A percentile compares a stretch with the other conserved stretches of the same genome.
Evolutionary conservation across 1,140 invertebrate species (phyloP).

Genomic region (Calephelis nemesis): DNA sequence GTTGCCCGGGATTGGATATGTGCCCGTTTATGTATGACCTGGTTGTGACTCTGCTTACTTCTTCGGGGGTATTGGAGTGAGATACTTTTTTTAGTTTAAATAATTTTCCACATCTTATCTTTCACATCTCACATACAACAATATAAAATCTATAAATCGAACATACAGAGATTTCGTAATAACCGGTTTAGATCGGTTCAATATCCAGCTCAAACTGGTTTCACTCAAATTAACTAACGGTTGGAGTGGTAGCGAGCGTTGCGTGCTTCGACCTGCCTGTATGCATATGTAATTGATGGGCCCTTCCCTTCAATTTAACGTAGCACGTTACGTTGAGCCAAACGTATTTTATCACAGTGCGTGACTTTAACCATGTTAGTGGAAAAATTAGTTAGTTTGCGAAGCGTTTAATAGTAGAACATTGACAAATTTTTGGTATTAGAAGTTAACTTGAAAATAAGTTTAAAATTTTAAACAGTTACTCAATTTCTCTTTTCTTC

Average conservation of each 20-base stretch:
- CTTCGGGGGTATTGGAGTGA: too few relatives aligned
- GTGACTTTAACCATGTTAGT: conserved; percentile 17
- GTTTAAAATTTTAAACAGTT: too few relatives aligned
- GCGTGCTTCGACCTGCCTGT: conserved; percentile 46
- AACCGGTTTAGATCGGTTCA: conserved; percentile 44
- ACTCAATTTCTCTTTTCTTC: too few relatives aligned
- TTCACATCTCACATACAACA: not conserved
- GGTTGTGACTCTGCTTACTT: too few relatives aligned
- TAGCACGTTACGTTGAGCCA: conserved; percentile 36
- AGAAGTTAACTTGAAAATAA: too few relatives aligned
- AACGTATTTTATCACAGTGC: conserved; percentile 40
- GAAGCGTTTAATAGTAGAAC: not conserved
- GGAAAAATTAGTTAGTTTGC: conserved; percentile 21
- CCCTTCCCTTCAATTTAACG: conserved; percentile 58
- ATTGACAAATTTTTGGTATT: too few relatives aligned
- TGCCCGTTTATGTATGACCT: too few relatives aligned
- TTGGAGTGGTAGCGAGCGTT: conserved; percentile 44
- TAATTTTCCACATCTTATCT: too few relatives aligned
- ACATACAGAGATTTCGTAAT: conserved; percentile 40
- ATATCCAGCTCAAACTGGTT: conserved; percentile 55
- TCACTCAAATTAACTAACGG: conserved; percentile 55
- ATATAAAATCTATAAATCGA: conserved; percentile 31
- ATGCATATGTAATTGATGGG: conserved; percentile 62
- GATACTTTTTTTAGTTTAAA: too few relatives aligned
- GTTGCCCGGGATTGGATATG: too few relatives aligned